A percentile compares a stretch with the other conserved stretches of the same genome.
Evolutionary conservation across 92 coral and sea anemone genomes (phyloP).

Genomic region (Porites cylindrica): DNA sequence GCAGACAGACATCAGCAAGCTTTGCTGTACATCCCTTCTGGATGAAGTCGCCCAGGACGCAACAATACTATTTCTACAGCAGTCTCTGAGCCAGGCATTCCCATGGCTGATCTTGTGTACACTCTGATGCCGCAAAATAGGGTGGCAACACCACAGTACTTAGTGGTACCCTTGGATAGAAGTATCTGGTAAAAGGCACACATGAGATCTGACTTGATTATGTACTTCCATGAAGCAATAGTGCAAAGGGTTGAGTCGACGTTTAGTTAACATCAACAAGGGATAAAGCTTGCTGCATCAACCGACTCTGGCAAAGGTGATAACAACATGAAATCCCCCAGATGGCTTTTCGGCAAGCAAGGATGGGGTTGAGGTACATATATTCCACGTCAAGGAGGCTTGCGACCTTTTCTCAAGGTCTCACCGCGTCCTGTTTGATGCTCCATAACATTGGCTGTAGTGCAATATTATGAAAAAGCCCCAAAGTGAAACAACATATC

Average conservation of each 20-base stretch:
- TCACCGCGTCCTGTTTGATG: too few relatives aligned
- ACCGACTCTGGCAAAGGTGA: neutral
- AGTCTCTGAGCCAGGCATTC: constrained; percentile 36
- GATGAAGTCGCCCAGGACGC: constrained; percentile 34
- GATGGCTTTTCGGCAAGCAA: neutral
- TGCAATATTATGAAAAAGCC: too few relatives aligned
- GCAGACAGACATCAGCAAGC: constrained; percentile 20
- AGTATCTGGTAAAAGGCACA: constrained; percentile 16
- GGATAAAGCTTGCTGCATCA: neutral
- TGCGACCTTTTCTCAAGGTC: too few relatives aligned
- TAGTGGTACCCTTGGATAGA: constrained; percentile 15
- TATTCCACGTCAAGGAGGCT: neutral
- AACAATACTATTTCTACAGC: too few relatives aligned
- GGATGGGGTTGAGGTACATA: neutral
- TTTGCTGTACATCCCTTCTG: constrained; percentile 42
- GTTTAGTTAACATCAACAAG: neutral
- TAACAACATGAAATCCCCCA: neutral
- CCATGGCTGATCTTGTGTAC: constrained; percentile 45
- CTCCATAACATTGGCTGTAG: too few relatives aligned
- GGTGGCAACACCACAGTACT: constrained; percentile 48
- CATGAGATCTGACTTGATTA: constrained; percentile 4
- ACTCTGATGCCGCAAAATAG: constrained; percentile 41
- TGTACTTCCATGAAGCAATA: neutral
- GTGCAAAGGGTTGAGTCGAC: neutral
- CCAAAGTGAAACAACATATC: too few relatives aligned